These are phyloP conservation scores for Caenorhabditis sp. DNA, from an alignment of 2,888 invertebrate species.

Conservation along the genomic window DNA sequence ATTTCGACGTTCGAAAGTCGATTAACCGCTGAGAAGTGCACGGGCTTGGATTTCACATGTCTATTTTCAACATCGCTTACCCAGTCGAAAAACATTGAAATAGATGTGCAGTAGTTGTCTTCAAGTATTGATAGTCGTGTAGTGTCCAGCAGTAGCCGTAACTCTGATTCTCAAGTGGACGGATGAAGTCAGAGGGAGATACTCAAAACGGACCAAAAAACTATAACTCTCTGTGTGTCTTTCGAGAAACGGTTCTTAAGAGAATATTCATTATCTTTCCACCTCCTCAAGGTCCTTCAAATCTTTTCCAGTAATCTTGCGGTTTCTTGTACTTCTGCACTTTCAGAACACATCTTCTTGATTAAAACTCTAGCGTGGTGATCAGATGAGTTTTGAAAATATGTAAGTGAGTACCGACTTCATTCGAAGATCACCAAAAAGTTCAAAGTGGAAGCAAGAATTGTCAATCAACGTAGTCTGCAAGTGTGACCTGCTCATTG, in stretches of 20 bases:
- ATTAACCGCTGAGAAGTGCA: conserved; percentile 38
- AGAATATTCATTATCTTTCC: conserved; percentile 52
- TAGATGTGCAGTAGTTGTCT: neutral
- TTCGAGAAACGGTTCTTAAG: neutral
- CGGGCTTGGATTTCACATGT: neutral
- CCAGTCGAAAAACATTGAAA: conserved; percentile 16
- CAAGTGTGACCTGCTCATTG: conserved; percentile 48
- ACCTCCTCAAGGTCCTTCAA: conserved; percentile 3
- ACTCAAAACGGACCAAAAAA: conserved; percentile 56
- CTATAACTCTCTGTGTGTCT: conserved; percentile 24
- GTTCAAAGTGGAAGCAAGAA: neutral
- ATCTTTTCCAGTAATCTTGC: neutral
- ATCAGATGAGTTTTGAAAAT: neutral
- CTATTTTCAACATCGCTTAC: conserved; percentile 9
- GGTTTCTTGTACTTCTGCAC: neutral
- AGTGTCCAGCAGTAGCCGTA: conserved; percentile 3
- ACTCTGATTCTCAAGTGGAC: conserved; percentile 50
- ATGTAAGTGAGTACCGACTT: neutral
- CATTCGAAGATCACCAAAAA: neutral
- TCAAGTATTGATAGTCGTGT: conserved; percentile 46
- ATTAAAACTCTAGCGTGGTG: neutral
- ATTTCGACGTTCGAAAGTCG: conserved; percentile 49
- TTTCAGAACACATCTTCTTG: neutral
- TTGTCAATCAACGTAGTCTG: conserved; percentile 36
- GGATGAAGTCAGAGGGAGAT: conserved; percentile 20